These are phyloP conservation scores for Etheostoma cragini DNA, from an alignment of 2,113 vertebrate genomes.

Conservation along the genomic window DNA sequence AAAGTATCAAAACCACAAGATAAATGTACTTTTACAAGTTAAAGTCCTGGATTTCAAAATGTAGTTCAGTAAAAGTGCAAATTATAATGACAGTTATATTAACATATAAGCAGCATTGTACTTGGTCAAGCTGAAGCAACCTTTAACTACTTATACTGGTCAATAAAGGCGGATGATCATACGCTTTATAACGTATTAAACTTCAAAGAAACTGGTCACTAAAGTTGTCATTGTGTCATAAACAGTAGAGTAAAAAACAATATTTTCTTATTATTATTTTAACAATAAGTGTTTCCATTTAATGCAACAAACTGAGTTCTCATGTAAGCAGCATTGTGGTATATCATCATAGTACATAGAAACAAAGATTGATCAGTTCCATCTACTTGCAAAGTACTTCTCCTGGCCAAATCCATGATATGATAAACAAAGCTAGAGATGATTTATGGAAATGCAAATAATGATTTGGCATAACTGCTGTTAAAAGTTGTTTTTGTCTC, in stretches of 20 bases:
- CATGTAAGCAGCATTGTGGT: background rate
- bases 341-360: constrained; percentile 7
- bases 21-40: no score
- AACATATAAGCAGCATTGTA: background rate
- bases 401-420: constrained; percentile 24
- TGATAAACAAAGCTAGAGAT: constrained; percentile 22
- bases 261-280: no score
- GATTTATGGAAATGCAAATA: constrained; percentile 43
- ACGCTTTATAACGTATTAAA: no score
- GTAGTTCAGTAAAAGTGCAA: no score
- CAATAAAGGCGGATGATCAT: no score
- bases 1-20: background rate
- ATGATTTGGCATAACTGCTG: background rate
- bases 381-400: constrained; percentile 1
- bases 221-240: background rate
- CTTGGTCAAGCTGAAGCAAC: background rate
- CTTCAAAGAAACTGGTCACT: no score
- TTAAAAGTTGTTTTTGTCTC: background rate
- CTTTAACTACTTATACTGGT: no score
- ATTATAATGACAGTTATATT: no score
- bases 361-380: constrained; percentile 3
- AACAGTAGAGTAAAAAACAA: background rate
- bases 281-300: background rate
- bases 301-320: no score
- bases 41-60: no score